Evolutionary conservation across 2,113 vertebrate genomes (phyloP).

Genomic region (Astur gentilis): DNA sequence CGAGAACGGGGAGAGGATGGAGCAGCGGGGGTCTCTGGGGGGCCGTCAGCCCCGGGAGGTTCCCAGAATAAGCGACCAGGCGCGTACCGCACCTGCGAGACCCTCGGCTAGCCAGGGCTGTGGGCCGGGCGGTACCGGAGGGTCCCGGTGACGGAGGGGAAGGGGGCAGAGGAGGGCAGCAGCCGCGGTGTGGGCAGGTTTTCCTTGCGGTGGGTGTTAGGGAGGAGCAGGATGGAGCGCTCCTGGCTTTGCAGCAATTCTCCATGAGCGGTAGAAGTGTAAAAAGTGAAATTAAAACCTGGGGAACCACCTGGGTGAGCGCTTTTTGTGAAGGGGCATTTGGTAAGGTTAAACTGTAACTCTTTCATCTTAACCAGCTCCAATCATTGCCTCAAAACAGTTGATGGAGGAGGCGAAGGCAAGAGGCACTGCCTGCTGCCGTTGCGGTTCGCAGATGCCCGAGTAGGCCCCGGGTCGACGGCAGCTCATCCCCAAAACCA

Average conservation of each 20-base stretch:
- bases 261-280: neutral
- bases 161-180: no score
- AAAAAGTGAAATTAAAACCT: neutral
- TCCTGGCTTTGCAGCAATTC: neutral
- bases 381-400: neutral
- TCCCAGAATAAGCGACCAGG: neutral
- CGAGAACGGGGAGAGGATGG: neutral
- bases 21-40: no score
- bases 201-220: no score
- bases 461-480: neutral
- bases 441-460: rapidly evolving
- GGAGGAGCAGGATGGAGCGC: neutral
- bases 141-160: neutral
- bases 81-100: no score
- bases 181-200: neutral
- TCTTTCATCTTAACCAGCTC: neutral
- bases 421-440: neutral
- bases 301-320: neutral
- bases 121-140: neutral
- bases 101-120: no score
- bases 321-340: neutral
- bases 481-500: neutral
- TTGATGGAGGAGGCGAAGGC: neutral
- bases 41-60: neutral
- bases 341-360: neutral